Evolutionary conservation across 1,140 invertebrate species (phyloP), one percentile per base, ranked within the genome.

Genomic region (Aphelenchoides fujianensis): DNA sequence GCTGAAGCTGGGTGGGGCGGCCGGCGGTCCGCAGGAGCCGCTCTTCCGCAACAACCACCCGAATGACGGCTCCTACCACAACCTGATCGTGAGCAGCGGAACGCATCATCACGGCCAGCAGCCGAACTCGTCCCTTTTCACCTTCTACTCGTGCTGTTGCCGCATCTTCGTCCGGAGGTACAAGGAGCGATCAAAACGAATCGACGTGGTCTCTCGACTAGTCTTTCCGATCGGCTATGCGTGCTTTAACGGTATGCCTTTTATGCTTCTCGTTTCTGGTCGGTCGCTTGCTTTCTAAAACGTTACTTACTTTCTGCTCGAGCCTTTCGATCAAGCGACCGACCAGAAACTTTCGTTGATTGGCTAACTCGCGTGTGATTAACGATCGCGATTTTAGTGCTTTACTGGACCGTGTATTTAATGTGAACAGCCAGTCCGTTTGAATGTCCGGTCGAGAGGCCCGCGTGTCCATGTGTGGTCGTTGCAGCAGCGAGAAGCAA

Each of bases 401-500:
- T 83, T 69, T 83, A 83, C 61, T 83, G 81, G 81, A 77, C 82
- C 34, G 81, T 83, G 41, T 83, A 83, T 73, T 72, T 83, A 41
- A 78, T 83, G 78, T 84, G 71, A 84, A n/a, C 64, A 27, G 2
- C 74, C 3, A 30, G 32, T 32, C 62, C 27, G 67, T 27, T 69
- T n/a, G 72, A 68, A 74, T 37, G 5, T 52, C 5, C 35, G 7
- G 19, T 27, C 23, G 74, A 75, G n/a, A n/a, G n/a, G n/a, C n/a
- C n/a, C n/a, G n/a, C n/a, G n/a, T n/a, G n/a, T n/a, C 31, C 9
- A n/a, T 3, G 32, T 73, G 53, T 70, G 70, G 68, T n/a, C n/a
- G n/a, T n/a, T n/a, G n/a, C n/a, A n/a, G n/a, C n/a, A n/a, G n/a
- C n/a, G n/a, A n/a, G n/a, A n/a, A n/a, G n/a, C n/a, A n/a, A n/a